Percentiles rank a stretch among this genome's conserved stretches.
phyloP scores from a whole-genome alignment of 2,797 vertebrate genomes.

The Perodicticus potto region DNA sequence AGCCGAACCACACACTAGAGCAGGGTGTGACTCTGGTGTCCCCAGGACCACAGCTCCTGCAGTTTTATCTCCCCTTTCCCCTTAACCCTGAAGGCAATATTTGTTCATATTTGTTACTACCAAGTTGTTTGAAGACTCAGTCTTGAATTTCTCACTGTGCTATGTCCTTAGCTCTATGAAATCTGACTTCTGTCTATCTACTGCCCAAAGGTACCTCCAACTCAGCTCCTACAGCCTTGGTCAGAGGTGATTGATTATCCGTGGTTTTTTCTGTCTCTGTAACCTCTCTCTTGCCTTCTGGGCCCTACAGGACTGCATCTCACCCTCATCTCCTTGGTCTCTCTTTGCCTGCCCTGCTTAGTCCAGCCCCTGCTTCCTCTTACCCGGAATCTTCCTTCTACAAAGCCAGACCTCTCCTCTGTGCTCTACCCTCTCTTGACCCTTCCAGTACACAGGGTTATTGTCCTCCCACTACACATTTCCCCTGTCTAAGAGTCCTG shows the following conservation, averaged over 20 bases:
- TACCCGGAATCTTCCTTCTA: background rate
- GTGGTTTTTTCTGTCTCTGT: background rate
- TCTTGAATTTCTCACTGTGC: background rate
- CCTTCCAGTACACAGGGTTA: too few species aligned
- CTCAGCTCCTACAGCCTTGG: background rate
- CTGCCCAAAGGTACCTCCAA: background rate
- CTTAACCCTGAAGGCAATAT: background rate
- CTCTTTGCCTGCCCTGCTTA: too few species aligned
- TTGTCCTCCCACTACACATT: background rate
- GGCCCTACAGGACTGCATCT: too few species aligned
- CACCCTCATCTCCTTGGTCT: background rate
- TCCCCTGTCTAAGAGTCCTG: background rate
- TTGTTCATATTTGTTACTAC: background rate
- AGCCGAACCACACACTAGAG: background rate
- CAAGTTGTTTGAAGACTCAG: background rate
- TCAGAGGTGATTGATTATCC: background rate
- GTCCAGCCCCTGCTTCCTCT: background rate
- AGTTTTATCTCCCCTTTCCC: too few species aligned
- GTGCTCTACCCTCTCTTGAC: background rate
- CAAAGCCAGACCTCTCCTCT: background rate
- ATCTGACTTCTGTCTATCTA: background rate
- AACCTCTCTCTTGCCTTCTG: background rate
- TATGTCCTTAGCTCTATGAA: background rate
- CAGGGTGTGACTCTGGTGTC: background rate
- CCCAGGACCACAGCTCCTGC: background rate